Conservation (phyloP, 2,888 invertebrate genomes). For the Himalopsyche japonica region DNA sequence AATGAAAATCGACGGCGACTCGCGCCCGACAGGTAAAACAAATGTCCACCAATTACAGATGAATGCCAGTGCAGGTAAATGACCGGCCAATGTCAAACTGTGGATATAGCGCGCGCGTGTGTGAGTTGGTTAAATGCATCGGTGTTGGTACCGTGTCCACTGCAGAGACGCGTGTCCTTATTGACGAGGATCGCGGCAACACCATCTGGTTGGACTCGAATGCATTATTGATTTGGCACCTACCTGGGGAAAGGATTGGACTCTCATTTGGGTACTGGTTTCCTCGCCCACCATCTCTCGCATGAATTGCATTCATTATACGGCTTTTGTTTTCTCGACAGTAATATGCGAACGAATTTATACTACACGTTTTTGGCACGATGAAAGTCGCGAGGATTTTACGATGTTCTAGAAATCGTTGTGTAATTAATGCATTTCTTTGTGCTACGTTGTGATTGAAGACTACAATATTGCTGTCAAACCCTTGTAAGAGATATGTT, state of each 20-base stretch:
- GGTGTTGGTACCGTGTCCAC: neutral
- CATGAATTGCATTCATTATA: too few relatives aligned
- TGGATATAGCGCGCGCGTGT: neutral
- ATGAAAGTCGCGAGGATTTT: too few relatives aligned
- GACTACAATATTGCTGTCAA: too few relatives aligned
- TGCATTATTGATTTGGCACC: neutral
- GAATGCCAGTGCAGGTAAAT: slow-evolving; percentile 10
- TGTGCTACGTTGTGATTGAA: too few relatives aligned
- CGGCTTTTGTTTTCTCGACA: too few relatives aligned
- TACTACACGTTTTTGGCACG: too few relatives aligned
- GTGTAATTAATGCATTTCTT: too few relatives aligned
- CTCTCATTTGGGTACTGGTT: too few relatives aligned
- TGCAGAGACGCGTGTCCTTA: neutral
- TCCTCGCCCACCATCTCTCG: too few relatives aligned
- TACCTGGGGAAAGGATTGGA: neutral
- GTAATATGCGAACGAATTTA: too few relatives aligned
- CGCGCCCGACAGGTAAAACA: slow-evolving; percentile 15
- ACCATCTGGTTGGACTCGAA: neutral
- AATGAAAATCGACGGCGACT: neutral
- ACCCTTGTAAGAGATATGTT: too few relatives aligned
- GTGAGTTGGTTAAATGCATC: neutral
- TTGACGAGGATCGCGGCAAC: neutral
- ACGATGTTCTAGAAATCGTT: too few relatives aligned
- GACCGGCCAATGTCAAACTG: slow-evolving; percentile 20
- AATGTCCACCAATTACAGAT: slow-evolving; percentile 22